Base-by-base conservation (phyloP, 2,113 vertebrate species). In the Urocitellus parryii region DNA sequence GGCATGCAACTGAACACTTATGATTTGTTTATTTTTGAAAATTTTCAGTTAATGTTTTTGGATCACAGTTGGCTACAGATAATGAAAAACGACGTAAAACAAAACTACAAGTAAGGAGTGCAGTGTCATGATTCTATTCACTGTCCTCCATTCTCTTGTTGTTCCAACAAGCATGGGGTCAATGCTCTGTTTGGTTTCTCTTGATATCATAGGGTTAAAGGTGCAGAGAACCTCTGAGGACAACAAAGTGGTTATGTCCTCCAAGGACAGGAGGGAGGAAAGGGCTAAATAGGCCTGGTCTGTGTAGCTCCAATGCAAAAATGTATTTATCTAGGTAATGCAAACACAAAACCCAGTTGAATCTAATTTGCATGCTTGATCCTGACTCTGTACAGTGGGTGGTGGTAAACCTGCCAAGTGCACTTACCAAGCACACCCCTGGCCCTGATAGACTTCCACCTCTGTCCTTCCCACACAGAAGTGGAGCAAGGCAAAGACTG, bases 71-170 rank as follows among this genome's bases (percentile, higher is more conserved):
- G 5, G 32, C 32, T 39, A 5, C 17, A 63, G 42, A 24, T 45
- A 51, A 76, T 22, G 16, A 17, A 58, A 58, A 58, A 73, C 27
- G 34, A 42, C 68, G 13, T 37, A 72, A 39, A 7, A 25, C 2
- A n/a, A 42, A 70, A 13, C 37, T n/a, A 4, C 22, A 27, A 14
- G 1, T 20, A 9, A 1, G 14, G n/a, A 11, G 6, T 12, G 18
- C 20, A 1, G 29, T 8, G 8, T 8, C 25, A 13, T 51, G 5
- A 29, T 58, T 94, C 4, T 56, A 0, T 70, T 82, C 53, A 2
- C 24, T 9, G 16, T 51, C 24, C 22, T 32, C 7, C 9, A 1
- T 53, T 61, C 29, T 87, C n/a, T 39, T 48, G 27, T 8, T 34
- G 20, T 48, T 67, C 70, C n/a, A 68, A 56, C n/a, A 79, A 58